Percentiles rank a stretch among this genome's conserved stretches.
These are phyloP conservation scores for Alitta virens DNA, from an alignment of 2,888 invertebrate genomes.

Conservation along the genomic window DNA sequence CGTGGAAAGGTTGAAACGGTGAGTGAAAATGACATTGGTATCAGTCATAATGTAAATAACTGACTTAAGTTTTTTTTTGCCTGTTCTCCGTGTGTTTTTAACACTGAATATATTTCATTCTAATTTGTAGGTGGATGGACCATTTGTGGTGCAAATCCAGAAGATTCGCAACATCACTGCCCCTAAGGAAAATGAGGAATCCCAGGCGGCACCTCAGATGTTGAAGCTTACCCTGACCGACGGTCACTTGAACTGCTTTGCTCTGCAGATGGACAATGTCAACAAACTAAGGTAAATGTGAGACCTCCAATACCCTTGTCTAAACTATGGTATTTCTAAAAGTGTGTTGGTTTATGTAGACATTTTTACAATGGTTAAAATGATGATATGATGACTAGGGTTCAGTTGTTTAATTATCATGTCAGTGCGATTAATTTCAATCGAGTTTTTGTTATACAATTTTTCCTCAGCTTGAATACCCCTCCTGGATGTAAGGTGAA, in stretches of 20 bases:
- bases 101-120: not conserved
- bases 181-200: constrained; percentile 84
- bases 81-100: not conserved
- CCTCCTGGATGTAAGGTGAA: constrained; percentile 85
- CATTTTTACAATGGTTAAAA: too few species aligned
- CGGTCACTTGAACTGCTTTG: constrained; percentile 76
- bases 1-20: constrained; percentile 61
- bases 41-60: too few species aligned
- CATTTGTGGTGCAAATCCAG: constrained; percentile 77
- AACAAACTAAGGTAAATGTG: constrained; percentile 60
- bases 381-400: too few species aligned
- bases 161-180: constrained; percentile 85
- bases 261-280: constrained; percentile 68
- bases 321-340: too few species aligned
- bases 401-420: too few species aligned
- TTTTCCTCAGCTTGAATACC: constrained; percentile 72
- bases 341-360: too few species aligned
- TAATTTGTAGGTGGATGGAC: constrained; percentile 59
- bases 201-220: constrained; percentile 71
- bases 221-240: constrained; percentile 81
- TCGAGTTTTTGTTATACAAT: too few species aligned
- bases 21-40: constrained; percentile 33
- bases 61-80: not conserved
- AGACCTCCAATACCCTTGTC: not conserved
- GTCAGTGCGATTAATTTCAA: too few species aligned